These are phyloP conservation scores for Ahaetulla prasina DNA, from an alignment of 2,113 vertebrate species.

Conservation along the genomic window DNA sequence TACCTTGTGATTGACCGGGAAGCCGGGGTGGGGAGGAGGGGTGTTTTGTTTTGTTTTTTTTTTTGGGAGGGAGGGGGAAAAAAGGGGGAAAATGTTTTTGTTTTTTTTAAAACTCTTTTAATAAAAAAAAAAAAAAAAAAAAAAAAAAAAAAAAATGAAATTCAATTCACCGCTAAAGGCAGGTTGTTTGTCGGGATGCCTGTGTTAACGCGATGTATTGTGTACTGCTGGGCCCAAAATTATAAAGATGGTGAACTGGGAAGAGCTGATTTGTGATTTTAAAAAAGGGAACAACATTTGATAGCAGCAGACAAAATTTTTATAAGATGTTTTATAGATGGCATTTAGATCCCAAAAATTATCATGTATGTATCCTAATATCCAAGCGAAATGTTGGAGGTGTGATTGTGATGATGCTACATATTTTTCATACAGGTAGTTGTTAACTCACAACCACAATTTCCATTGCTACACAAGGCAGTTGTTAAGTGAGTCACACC, in stretches of 20 bases:
- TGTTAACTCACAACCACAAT: not conserved
- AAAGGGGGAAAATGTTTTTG: too few relatives aligned
- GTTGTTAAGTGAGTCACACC: not conserved
- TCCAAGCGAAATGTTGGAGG: too few relatives aligned
- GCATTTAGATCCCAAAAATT: too few relatives aligned
- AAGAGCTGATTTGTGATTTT: not conserved
- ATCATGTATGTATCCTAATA: too few relatives aligned
- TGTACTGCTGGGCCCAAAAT: not conserved
- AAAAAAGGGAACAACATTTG: not conserved
- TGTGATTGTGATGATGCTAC: too few relatives aligned
- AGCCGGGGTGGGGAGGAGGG: too few relatives aligned
- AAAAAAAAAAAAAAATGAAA: not conserved
- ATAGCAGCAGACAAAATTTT: not conserved
- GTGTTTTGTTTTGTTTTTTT: too few relatives aligned
- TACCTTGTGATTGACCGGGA: too few relatives aligned
- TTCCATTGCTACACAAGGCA: not conserved
- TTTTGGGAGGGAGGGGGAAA: too few relatives aligned
- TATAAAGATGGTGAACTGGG: not conserved
- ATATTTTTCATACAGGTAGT: not conserved
- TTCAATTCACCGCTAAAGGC: not conserved
- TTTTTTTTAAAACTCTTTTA: too few relatives aligned
- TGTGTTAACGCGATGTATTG: not conserved
- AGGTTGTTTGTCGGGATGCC: not conserved
- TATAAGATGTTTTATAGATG: too few relatives aligned
- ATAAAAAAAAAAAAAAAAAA: too few relatives aligned